These are phyloP conservation scores for Yponomeuta malinellus DNA, from an alignment of 2,888 invertebrate genomes.

Conservation along the genomic window DNA sequence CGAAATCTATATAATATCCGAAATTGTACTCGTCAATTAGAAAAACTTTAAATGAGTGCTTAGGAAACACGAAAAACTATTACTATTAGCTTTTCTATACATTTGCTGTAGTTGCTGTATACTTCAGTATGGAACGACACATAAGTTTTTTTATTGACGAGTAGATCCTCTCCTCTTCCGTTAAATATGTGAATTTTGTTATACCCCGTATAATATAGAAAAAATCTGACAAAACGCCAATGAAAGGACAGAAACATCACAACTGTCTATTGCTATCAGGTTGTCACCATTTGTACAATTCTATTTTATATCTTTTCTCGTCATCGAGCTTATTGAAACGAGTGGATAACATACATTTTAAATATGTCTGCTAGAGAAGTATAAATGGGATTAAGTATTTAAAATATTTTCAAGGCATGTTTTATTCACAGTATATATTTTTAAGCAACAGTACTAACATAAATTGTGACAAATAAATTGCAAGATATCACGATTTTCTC, in stretches of 20 bases:
- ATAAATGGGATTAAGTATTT: neutral
- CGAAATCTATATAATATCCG: no score
- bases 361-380: neutral
- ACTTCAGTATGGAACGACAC: no score
- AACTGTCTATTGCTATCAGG: neutral
- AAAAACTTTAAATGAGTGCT: no score
- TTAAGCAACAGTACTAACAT: neutral
- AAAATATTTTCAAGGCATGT: neutral
- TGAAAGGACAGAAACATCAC: conserved; percentile 16
- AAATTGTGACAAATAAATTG: neutral
- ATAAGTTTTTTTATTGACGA: no score
- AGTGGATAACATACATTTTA: neutral
- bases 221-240: neutral
- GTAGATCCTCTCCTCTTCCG: no score
- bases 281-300: neutral
- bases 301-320: neutral
- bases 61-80: no score
- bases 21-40: no score
- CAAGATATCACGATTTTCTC: neutral
- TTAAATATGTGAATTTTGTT: no score
- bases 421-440: neutral
- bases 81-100: no score
- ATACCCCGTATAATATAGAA: no score
- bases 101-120: no score
- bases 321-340: neutral